Conservation (phyloP, 2,797 vertebrate genomes). For the Parotocinclus haroldoi region DNA sequence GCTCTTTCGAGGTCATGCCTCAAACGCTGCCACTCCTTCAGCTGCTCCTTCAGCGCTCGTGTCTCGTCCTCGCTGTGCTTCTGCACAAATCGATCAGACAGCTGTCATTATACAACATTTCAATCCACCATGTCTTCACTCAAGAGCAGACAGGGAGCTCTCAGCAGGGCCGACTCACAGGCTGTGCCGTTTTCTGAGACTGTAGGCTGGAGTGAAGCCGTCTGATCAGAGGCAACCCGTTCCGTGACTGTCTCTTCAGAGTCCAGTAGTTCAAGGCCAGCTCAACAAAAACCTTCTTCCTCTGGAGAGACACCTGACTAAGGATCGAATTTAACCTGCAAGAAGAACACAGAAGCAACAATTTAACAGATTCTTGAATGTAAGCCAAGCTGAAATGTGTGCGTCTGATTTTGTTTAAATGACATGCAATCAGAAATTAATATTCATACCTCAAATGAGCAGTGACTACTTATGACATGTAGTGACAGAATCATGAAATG, state of each 20-base stretch:
- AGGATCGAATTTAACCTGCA: slow-evolving; percentile 90
- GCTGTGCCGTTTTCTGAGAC: slow-evolving; percentile 83
- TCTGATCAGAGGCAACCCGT: slow-evolving; percentile 88
- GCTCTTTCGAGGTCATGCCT: slow-evolving; percentile 93
- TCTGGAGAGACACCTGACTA: slow-evolving; percentile 94
- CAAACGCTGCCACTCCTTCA: slow-evolving; percentile 94
- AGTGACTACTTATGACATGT: too few species aligned
- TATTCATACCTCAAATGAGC: too few species aligned
- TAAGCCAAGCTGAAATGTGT: too few species aligned
- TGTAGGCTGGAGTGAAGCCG: slow-evolving; percentile 89
- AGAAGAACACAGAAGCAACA: background rate
- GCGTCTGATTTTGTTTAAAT: too few species aligned
- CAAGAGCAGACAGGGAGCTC: background rate
- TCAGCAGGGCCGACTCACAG: slow-evolving; percentile 76
- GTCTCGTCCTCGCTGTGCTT: slow-evolving; percentile 89
- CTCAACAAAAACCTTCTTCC: slow-evolving; percentile 93
- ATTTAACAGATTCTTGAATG: too few species aligned
- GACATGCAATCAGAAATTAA: too few species aligned
- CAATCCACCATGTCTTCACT: background rate
- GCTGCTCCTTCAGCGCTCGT: slow-evolving; percentile 87
- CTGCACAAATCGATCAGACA: slow-evolving; percentile 57
- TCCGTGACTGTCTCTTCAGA: slow-evolving; percentile 90
- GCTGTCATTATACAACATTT: background rate
- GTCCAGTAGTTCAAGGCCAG: slow-evolving; percentile 94
- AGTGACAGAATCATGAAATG: too few species aligned